Base-by-base conservation (phyloP, 2,113 vertebrate genomes). In the Cephalopholis sonnerati region DNA sequence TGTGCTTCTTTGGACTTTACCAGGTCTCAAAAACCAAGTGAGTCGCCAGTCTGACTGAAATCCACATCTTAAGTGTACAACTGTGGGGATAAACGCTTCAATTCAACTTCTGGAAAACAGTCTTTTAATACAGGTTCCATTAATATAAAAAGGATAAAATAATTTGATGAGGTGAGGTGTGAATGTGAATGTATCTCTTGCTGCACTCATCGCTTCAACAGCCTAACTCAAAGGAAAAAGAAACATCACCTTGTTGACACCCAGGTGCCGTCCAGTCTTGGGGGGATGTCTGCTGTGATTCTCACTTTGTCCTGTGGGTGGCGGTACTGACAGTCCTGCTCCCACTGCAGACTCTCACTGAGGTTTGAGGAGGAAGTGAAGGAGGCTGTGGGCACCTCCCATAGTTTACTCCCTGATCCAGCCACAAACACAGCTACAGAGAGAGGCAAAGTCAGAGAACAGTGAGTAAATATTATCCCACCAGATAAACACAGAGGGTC, bases 211-310 rank as follows among this genome's bases (percentile, higher is more conserved):
- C 15, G 22, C 41, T 24, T 7, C 13, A 53, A 12, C 41, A 44
- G 8, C 11, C 10, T 44, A 44, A 44, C 7, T 7, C 1, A 44
- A 2, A 2, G 41, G 10, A 44, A 44, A 44, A 36, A 36, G 36
- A 36, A 4, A 61, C 18, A 17, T 94, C 92, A 97, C 97, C 97
- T 95, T 1, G 96, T 97, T 79, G 97, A 98, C 84, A 97, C 94
- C 97, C 97, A 98, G 5, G 94, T 95, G 1, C 97, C 96, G 1
- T 97, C 95, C 64, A 98, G 92, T 55, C 89, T 94, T 5, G 96
- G 96, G 3, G 96, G 96, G 54, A 95, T 81, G 48, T 94, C 90
- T 2, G 94, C 92, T 36, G 96, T 94, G 87, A 95, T 92, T 66
- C 85, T 91, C 8, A 84, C 90, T 57, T 90, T 91, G 54, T 95